Conservation (phyloP, 1,140 invertebrate genomes). For the Yoshiicerus persimilis region DNA sequence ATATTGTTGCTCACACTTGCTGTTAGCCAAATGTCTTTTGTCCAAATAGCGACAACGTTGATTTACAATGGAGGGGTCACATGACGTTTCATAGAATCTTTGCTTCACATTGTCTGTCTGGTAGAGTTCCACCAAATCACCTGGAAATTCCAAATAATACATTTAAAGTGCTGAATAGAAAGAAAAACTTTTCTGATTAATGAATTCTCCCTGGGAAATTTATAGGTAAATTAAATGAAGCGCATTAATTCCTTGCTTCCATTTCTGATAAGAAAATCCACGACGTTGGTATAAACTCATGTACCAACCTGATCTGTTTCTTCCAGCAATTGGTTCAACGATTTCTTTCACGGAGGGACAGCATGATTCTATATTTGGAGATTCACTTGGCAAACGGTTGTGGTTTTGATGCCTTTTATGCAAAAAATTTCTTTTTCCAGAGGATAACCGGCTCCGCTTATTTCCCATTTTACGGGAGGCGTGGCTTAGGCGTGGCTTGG, state of each 20-base stretch:
- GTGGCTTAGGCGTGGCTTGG: too few species aligned
- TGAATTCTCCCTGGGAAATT: not conserved
- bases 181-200: not conserved
- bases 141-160: conserved; percentile 31
- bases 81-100: conserved; percentile 78
- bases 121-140: conserved; percentile 46
- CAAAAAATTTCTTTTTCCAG: too few species aligned
- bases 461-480: too few species aligned
- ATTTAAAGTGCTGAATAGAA: not conserved
- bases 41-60: conserved; percentile 76
- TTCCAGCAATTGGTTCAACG: conserved; percentile 73
- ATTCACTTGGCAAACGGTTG: not conserved
- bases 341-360: conserved; percentile 76
- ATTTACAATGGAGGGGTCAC: conserved; percentile 67
- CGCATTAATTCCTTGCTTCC: too few species aligned
- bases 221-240: not conserved
- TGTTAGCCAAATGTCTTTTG: conserved; percentile 66
- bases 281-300: not conserved
- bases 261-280: not conserved
- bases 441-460: too few species aligned
- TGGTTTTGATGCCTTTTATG: not conserved
- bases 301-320: conserved; percentile 59
- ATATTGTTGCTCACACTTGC: conserved; percentile 77
- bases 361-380: conserved; percentile 55
- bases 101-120: conserved; percentile 53